phyloP scores from a whole-genome alignment of 2,888 invertebrate genomes.

The Beris morrisii region DNA sequence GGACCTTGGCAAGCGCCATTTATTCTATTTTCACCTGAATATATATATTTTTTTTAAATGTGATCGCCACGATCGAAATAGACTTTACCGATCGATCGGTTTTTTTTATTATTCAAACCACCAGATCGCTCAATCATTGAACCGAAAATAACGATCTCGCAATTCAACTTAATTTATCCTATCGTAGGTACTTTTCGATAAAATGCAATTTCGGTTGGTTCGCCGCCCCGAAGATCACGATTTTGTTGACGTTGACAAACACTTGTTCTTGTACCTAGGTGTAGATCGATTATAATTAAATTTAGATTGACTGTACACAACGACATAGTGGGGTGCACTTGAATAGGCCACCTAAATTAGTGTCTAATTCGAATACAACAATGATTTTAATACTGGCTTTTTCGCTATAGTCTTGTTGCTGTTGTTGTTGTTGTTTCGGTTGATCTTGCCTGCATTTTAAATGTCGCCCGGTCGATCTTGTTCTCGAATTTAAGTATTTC shows the following conservation, averaged over 20 bases:
- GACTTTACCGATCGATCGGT: too few relatives aligned
- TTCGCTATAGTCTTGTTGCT: too few relatives aligned
- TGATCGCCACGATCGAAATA: too few relatives aligned
- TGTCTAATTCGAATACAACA: slow-evolving; percentile 3
- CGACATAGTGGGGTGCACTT: slow-evolving; percentile 10
- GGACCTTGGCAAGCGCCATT: too few relatives aligned
- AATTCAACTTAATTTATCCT: too few relatives aligned
- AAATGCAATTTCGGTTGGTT: neutral
- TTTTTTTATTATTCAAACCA: neutral
- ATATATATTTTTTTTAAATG: too few relatives aligned
- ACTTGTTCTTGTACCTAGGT: slow-evolving; percentile 4
- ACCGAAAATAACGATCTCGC: slow-evolving; percentile 4
- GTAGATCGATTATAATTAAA: too few relatives aligned
- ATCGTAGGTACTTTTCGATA: too few relatives aligned
- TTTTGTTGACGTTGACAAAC: slow-evolving; percentile 11
- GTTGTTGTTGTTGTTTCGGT: too few relatives aligned
- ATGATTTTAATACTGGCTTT: neutral
- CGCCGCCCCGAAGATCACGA: neutral
- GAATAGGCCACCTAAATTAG: slow-evolving; percentile 6
- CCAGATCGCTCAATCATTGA: slow-evolving; percentile 15
- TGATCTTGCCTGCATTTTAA: too few relatives aligned
- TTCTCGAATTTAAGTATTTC: too few relatives aligned
- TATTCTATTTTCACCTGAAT: too few relatives aligned
- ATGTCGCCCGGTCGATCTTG: neutral
- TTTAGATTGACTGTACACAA: neutral